Conservation (phyloP, 23 tunicate genomes). For the Styela clava region DNA sequence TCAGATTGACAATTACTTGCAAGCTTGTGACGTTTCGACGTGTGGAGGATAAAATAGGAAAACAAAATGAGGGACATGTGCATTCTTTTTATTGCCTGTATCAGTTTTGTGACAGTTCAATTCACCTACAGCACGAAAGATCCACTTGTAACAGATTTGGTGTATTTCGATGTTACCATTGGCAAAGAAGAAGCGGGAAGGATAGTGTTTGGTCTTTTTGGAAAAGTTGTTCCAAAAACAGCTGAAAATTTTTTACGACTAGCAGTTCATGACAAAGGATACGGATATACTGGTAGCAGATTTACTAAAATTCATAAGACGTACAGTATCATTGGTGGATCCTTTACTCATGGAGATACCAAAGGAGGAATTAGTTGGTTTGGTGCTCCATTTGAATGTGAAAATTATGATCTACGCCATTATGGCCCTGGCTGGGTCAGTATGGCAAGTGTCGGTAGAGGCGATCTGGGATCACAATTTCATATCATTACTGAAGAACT, state of each 20-base stretch:
- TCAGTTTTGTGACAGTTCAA: no score
- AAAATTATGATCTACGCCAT: conserved; percentile 18
- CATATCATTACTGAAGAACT: conserved; percentile 15
- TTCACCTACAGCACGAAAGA: not conserved
- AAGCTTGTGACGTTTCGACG: no score
- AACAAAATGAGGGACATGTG: no score
- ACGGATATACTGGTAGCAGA: conserved; percentile 23
- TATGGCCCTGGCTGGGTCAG: conserved; percentile 29
- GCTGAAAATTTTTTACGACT: conserved; percentile 16
- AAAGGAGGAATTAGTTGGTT: conserved; percentile 24
- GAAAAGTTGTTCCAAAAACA: conserved; percentile 27
- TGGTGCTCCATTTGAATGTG: conserved; percentile 21
- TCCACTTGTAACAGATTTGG: conserved; percentile 24
- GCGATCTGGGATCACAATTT: not conserved
- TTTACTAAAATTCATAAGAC: conserved; percentile 5
- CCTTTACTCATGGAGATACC: not conserved
- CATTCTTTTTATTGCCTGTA: no score
- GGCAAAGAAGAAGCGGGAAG: conserved; percentile 11
- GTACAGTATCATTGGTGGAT: conserved; percentile 15
- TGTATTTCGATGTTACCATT: conserved; percentile 10
- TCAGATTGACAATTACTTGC: no score
- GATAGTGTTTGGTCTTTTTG: conserved; percentile 23
- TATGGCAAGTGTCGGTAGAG: conserved; percentile 11
- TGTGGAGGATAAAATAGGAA: no score
- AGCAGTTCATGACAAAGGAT: conserved; percentile 30